phyloP scores from a whole-genome alignment of 2,888 invertebrate genomes.

The Agrotis puta region DNA sequence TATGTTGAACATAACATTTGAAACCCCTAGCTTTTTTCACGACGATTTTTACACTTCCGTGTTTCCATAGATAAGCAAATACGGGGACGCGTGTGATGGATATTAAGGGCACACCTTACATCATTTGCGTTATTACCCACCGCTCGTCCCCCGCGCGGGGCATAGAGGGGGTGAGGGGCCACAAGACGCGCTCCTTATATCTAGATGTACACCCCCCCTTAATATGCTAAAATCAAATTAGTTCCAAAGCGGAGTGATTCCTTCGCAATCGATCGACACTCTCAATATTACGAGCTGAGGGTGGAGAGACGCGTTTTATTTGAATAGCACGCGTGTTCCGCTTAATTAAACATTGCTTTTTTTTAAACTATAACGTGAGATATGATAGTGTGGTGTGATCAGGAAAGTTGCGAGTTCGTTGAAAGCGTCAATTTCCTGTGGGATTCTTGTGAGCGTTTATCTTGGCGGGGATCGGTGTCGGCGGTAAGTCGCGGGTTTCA shows the following conservation, averaged over 20 bases:
- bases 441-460: conserved; percentile 86
- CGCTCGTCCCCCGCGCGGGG: conserved; percentile 65
- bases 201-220: conserved; percentile 88
- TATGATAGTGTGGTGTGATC: conserved; percentile 75
- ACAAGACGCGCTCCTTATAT: conserved; percentile 89
- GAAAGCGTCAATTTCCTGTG: conserved; percentile 88
- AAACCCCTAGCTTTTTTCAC: conserved; percentile 81
- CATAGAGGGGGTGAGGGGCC: conserved; percentile 70
- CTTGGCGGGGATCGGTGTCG: conserved; percentile 82
- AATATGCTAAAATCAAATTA: conserved; percentile 91
- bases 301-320: conserved; percentile 77
- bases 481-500: conserved; percentile 88
- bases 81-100: conserved; percentile 90
- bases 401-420: conserved; percentile 75
- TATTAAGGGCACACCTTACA: conserved; percentile 91
- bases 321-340: conserved; percentile 73
- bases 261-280: conserved; percentile 85
- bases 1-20: conserved; percentile 76
- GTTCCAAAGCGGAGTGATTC: conserved; percentile 90
- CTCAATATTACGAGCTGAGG: conserved; percentile 80
- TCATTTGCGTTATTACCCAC: conserved; percentile 89
- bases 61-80: conserved; percentile 91
- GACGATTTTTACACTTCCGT: conserved; percentile 91
- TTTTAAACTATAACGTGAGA: conserved; percentile 64
- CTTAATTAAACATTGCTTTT: conserved; percentile 75